Evolutionary conservation across 2,797 vertebrate genomes (phyloP), one percentile per base, ranked within the genome.

Genomic region (Ctenosaura bakeri): DNA sequence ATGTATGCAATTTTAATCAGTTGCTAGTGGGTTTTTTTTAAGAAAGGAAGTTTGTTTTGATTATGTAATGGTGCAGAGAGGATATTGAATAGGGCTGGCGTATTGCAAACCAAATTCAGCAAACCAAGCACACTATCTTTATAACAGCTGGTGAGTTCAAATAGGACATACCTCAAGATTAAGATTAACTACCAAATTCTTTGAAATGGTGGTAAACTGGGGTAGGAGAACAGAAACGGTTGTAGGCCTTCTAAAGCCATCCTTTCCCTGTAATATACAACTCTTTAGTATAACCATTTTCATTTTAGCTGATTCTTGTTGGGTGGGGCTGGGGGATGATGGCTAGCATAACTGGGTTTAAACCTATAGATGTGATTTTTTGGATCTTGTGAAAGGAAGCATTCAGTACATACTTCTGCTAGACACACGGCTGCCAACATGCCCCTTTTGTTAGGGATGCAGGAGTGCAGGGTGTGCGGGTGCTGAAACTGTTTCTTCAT

Each of bases 71-170:
- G 86, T 94, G 62, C 18, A 85, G 86, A 7, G 56, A 74, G 89
- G 90, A 88, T 87, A 92, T 3, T 87, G 29, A 89, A 85, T 50
- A 66, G 13, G 87, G 29, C 73, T 94, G 22, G n/a, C 94, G 54
- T 66, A 93, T 38, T 85, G 90, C 89, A 93, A 90, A 79, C 35
- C 13, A 87, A 42, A 7, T 56, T 91, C 87, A 81, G n/a, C 22
- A 2, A 89, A 42, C 0, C 2, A 69, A 26, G 42, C 92, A 0
- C 32, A 89, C 69, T 29, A 91, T 91, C 92, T 94, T 92, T 77
- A 73, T 87, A 86, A 29, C 20, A 24, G 26, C 85, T 85, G 18
- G 81, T 90, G 90, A n/a, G 73, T 22, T 82, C 5, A 89, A 52
- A 69, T 90, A 83, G 54, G 66, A 56, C n/a, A 14, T 90, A 66